Conservation (phyloP, 2,797 vertebrate species). For the Sardinella longiceps region DNA sequence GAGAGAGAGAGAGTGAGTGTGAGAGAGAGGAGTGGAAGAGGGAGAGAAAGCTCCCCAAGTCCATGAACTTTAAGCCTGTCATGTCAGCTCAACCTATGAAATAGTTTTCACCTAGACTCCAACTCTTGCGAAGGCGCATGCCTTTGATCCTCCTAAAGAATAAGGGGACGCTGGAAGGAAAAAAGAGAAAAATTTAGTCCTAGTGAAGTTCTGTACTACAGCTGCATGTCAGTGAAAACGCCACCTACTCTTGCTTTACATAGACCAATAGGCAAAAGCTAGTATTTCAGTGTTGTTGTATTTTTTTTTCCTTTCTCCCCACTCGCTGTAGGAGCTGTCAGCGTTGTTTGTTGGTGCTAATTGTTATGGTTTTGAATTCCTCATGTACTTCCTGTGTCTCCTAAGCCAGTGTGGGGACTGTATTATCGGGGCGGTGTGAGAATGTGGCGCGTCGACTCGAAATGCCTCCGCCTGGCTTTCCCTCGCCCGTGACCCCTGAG, state of each 20-base stretch:
- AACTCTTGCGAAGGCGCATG: constrained; percentile 2
- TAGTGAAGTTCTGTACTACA: background rate
- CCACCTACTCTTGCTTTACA: background rate
- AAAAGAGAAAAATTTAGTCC: background rate
- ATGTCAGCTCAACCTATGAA: constrained; percentile 33
- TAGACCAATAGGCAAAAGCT: background rate
- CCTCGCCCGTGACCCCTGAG: constrained; percentile 53
- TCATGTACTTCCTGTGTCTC: constrained; percentile 63
- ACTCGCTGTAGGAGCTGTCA: constrained; percentile 20
- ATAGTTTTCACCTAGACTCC: constrained; percentile 36
- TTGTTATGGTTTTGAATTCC: constrained; percentile 68
- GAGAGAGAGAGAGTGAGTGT: too few relatives aligned
- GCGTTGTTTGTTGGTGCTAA: constrained; percentile 36
- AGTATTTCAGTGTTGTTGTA: background rate
- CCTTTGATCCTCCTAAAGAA: constrained; percentile 21
- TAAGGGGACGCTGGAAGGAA: background rate
- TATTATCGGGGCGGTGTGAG: constrained; percentile 62
- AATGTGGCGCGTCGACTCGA: constrained; percentile 68
- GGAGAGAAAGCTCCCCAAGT: constrained; percentile 20
- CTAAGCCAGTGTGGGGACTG: constrained; percentile 67
- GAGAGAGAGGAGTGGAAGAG: background rate
- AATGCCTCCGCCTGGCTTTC: constrained; percentile 67
- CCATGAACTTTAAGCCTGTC: constrained; percentile 28
- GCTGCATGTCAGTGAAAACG: background rate
- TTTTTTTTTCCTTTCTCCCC: background rate